Evolutionary conservation across 2,888 invertebrate genomes (phyloP).

Genomic region (Ophion slaviceki): DNA sequence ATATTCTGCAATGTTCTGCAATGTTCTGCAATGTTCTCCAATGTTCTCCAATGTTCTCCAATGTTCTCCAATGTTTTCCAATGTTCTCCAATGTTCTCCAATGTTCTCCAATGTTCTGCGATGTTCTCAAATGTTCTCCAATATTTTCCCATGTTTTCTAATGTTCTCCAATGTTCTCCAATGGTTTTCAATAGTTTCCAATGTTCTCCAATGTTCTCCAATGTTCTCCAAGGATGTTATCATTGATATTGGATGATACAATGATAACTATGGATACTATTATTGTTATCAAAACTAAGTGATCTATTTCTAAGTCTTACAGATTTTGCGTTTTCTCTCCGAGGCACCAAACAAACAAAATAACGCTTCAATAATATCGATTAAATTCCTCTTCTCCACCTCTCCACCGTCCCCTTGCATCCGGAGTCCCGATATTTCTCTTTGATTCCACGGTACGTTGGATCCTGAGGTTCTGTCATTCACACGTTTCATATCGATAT

Average conservation of each 20-base stretch:
- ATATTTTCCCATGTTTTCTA: too few species aligned
- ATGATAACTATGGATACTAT: neutral
- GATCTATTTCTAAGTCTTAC: neutral
- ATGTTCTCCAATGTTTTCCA: too few species aligned
- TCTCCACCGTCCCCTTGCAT: neutral
- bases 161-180: too few species aligned
- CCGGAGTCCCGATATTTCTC: slow-evolving; percentile 3
- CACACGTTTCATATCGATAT: slow-evolving; percentile 33
- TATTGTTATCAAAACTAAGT: neutral
- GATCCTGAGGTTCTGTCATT: slow-evolving; percentile 12
- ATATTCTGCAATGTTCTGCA: too few species aligned
- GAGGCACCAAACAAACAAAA: neutral
- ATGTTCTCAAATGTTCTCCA: too few species aligned
- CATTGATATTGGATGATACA: neutral
- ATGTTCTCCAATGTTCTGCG: too few species aligned
- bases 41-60: too few species aligned
- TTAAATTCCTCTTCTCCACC: neutral
- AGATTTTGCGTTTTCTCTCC: neutral
- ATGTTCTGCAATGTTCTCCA: too few species aligned
- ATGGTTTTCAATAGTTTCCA: too few species aligned
- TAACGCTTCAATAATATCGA: neutral
- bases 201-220: too few species aligned
- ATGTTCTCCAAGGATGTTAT: neutral
- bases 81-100: too few species aligned
- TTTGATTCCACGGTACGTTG: slow-evolving; percentile 10